A percentile compares a stretch with the other conserved stretches of the same genome.
Evolutionary conservation across 2,797 vertebrate genomes (phyloP).

Genomic region (Uromys caudimaculatus): DNA sequence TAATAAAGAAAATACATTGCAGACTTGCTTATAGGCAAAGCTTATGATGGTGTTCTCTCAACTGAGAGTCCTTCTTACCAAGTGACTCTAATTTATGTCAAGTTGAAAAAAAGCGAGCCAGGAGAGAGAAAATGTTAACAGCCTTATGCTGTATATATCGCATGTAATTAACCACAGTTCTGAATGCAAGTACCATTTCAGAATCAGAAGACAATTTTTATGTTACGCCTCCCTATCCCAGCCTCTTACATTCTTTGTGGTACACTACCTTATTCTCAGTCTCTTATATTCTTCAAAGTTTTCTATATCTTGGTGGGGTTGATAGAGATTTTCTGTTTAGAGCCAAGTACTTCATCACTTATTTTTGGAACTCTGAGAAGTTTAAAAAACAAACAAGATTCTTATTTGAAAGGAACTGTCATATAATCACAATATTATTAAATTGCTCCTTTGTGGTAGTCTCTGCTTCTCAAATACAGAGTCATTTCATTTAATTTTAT

Average conservation of each 20-base stretch:
- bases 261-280: not conserved
- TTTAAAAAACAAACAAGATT: not conserved
- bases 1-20: not conserved
- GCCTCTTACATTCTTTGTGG: not conserved
- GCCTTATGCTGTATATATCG: not conserved
- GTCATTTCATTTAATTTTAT: not conserved
- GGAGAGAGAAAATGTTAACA: not conserved
- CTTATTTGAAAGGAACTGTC: not conserved
- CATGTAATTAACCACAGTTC: not conserved
- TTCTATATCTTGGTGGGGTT: not conserved
- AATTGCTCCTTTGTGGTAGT: not conserved
- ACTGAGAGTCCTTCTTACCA: not conserved
- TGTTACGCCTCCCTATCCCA: not conserved
- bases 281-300: not conserved
- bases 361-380: not conserved
- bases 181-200: not conserved
- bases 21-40: not conserved
- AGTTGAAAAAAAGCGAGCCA: too few species aligned
- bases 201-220: not conserved
- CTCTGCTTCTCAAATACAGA: not conserved
- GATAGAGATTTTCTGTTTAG: not conserved
- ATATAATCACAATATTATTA: not conserved
- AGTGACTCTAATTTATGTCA: not conserved
- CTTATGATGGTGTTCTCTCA: not conserved
- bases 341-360: not conserved